Conservation (phyloP, 1,140 invertebrate genomes). For the Tachypleus tridentatus region DNA sequence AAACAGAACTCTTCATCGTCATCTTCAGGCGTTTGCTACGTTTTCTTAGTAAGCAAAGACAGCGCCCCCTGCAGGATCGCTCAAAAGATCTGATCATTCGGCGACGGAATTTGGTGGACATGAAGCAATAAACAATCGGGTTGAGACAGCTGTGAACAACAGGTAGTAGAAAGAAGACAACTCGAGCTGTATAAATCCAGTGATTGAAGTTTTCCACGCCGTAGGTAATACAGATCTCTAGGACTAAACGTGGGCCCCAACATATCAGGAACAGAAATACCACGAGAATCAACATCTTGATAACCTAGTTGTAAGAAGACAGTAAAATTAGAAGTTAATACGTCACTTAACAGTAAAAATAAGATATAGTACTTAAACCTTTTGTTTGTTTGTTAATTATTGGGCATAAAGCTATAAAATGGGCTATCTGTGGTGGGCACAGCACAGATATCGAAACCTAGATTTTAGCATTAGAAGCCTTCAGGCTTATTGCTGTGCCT, state of each 20-base stretch:
- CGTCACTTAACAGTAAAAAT: no score
- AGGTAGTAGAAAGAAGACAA: conserved; percentile 29
- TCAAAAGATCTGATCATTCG: conserved; percentile 30
- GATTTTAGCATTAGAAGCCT: no score
- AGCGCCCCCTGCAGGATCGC: conserved; percentile 8
- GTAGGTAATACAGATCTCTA: conserved; percentile 24
- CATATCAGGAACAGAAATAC: conserved; percentile 38
- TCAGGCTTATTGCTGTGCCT: no score
- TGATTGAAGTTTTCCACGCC: conserved; percentile 26
- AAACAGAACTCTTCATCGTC: background rate
- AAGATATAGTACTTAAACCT: no score
- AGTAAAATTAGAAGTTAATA: background rate
- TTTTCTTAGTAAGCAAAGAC: background rate
- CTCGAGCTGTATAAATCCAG: conserved; percentile 24
- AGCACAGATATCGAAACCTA: no score
- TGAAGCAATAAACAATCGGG: conserved; percentile 43
- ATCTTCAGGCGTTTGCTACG: background rate
- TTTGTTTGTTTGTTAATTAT: no score
- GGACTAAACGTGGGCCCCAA: conserved; percentile 36
- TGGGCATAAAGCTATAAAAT: no score
- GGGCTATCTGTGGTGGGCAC: no score
- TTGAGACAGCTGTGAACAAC: conserved; percentile 38
- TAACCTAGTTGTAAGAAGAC: conserved; percentile 20
- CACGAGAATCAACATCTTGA: conserved; percentile 33
- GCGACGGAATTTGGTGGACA: conserved; percentile 40